Evolutionary conservation across 1,140 invertebrate genomes (phyloP).

Genomic region (Goniozus legneri): DNA sequence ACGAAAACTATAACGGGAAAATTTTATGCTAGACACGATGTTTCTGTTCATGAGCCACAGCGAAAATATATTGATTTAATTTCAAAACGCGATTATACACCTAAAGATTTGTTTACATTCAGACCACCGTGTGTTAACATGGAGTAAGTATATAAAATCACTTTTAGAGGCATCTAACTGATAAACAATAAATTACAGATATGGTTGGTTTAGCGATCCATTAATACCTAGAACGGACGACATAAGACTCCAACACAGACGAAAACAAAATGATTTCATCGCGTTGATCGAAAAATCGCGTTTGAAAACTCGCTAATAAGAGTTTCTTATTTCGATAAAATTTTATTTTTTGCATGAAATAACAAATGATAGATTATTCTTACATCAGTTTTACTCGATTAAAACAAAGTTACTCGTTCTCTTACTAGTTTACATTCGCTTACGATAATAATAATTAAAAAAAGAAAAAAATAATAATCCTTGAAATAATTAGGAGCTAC

Average conservation of each 20-base stretch:
- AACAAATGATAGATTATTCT: too few relatives aligned
- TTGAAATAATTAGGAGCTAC: too few relatives aligned
- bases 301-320: too few relatives aligned
- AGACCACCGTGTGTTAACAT: constrained; percentile 38
- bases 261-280: constrained; percentile 30
- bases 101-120: constrained; percentile 34
- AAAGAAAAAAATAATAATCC: too few relatives aligned
- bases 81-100: constrained; percentile 17
- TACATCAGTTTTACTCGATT: too few relatives aligned
- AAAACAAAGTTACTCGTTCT: too few relatives aligned
- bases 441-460: too few relatives aligned
- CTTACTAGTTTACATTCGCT: too few relatives aligned
- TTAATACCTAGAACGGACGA: constrained; percentile 30
- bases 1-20: constrained; percentile 34
- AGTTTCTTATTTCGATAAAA: too few relatives aligned
- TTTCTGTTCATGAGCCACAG: constrained; percentile 13
- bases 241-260: constrained; percentile 34
- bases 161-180: constrained; percentile 3
- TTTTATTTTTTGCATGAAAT: too few relatives aligned
- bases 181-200: constrained; percentile 24
- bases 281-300: too few relatives aligned
- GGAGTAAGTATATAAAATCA: constrained; percentile 29
- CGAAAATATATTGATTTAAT: constrained; percentile 35
- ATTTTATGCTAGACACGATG: constrained; percentile 43
- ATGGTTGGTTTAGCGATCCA: constrained; percentile 37